Evolutionary conservation across 2,113 vertebrate genomes (phyloP).

Genomic region (Gobiocypris rarus): DNA sequence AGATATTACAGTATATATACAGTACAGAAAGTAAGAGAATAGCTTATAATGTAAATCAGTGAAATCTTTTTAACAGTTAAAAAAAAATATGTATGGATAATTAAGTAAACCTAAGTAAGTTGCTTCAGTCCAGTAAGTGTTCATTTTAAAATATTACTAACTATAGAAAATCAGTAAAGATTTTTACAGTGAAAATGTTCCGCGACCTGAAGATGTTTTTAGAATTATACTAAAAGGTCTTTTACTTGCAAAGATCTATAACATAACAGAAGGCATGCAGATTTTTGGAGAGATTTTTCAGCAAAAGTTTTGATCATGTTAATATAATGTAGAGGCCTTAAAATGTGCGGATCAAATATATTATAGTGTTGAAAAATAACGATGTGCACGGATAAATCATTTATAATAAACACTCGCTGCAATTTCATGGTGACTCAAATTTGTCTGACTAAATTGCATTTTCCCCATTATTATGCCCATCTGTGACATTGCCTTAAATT

Average conservation of each 20-base stretch:
- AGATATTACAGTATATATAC: neutral
- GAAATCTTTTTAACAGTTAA: neutral
- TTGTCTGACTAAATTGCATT: neutral
- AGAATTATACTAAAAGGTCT: neutral
- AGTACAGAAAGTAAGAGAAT: neutral
- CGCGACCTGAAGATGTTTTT: neutral
- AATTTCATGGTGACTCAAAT: neutral
- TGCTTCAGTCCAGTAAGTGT: too few relatives aligned
- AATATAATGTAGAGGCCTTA: too few relatives aligned
- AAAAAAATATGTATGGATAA: neutral
- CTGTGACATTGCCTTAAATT: neutral
- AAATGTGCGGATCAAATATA: neutral
- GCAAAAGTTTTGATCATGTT: neutral
- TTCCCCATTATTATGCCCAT: neutral
- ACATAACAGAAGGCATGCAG: too few relatives aligned
- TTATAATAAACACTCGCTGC: neutral
- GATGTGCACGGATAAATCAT: neutral
- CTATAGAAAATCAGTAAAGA: too few relatives aligned
- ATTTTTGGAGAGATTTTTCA: too few relatives aligned
- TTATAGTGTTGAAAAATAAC: neutral
- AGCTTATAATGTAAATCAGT: neutral
- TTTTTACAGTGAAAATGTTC: too few relatives aligned
- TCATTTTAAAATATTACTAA: too few relatives aligned
- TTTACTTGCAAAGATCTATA: neutral
- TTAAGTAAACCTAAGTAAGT: too few relatives aligned